Evolutionary conservation across 1,140 invertebrate genomes (phyloP).

Genomic region (Spodoptera litura): DNA sequence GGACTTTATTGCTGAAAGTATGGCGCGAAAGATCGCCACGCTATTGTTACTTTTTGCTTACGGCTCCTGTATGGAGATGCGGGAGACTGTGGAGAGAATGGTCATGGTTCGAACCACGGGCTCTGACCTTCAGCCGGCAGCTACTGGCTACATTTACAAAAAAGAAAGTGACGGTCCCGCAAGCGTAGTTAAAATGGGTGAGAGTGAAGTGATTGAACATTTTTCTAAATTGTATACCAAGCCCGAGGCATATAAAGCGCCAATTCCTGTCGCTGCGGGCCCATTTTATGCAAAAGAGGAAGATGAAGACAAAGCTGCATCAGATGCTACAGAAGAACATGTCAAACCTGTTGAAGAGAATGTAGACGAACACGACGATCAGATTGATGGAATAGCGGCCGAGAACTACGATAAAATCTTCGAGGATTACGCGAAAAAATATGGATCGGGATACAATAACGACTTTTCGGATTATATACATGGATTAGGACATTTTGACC

Average conservation of each 20-base stretch:
- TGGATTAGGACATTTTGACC: constrained; percentile 63
- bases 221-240: constrained; percentile 75
- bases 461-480: constrained; percentile 72
- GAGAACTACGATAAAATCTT: constrained; percentile 76
- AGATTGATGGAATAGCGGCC: constrained; percentile 72
- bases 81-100: constrained; percentile 81
- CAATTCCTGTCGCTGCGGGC: constrained; percentile 57
- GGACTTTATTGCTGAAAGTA: constrained; percentile 62
- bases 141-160: constrained; percentile 86
- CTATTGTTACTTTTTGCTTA: constrained; percentile 58
- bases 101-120: constrained; percentile 83
- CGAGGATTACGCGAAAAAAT: constrained; percentile 67
- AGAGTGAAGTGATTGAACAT: constrained; percentile 79
- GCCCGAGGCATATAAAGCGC: constrained; percentile 68
- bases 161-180: constrained; percentile 81
- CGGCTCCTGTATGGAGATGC: constrained; percentile 76
- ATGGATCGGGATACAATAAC: constrained; percentile 61
- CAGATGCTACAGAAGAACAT: constrained; percentile 62
- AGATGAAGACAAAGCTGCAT: constrained; percentile 66
- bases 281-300: constrained; percentile 65
- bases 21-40: constrained; percentile 66
- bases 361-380: constrained; percentile 61
- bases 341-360: constrained; percentile 77
- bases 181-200: constrained; percentile 82
- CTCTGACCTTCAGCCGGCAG: constrained; percentile 83